Base-by-base conservation (phyloP, 2,888 invertebrate species). In the Lamproptera curius region DNA sequence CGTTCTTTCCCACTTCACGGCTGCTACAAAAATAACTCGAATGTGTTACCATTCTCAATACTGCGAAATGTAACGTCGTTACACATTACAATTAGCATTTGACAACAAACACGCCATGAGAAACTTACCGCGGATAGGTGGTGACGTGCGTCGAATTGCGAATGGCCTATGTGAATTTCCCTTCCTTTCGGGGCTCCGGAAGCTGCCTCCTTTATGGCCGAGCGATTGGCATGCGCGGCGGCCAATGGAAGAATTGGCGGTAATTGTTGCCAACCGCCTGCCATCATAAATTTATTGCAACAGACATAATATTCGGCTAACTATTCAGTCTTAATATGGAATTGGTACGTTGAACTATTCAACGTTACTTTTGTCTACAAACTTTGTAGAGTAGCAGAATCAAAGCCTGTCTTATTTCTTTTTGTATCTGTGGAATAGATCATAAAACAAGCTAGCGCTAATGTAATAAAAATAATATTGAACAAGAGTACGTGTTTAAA, bases 171-270 rank as follows among this genome's bases (percentile, higher is more conserved):
- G 73, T 77, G 74, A 75, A 80, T 82, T 84, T 84, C 83, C 77
- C 73, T 78, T 75, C 83, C 84, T 76, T 84, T 79, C 65, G 67
- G 74, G 70, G 70, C 71, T 76, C 65, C 85, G 86, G 86, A 86
- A 85, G 80, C 81, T 58, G 62, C 61, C 57, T 56, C 63, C 65
- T 59, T 65, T 75, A 78, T 64, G 67, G 73, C 52, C 52, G 55
- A 61, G 62, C 67, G 64, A 61, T 75, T 80, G 69, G 67, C 70
- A 81, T 84, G 73, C 83, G 66, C 52, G 58, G 50, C 54, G 59
- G 56, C 56, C 58, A 57, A 48, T 63, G 51, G 46, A 54, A 57
- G 56, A 67, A 47, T 53, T 67, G 77, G 70, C 76, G 72, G 72
- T 77, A 77, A 75, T 73, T 72, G 60, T 58, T 52, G 43, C 50